These are phyloP conservation scores for Sorex araneus DNA, from an alignment of 2,113 vertebrate genomes.

Conservation along the genomic window DNA sequence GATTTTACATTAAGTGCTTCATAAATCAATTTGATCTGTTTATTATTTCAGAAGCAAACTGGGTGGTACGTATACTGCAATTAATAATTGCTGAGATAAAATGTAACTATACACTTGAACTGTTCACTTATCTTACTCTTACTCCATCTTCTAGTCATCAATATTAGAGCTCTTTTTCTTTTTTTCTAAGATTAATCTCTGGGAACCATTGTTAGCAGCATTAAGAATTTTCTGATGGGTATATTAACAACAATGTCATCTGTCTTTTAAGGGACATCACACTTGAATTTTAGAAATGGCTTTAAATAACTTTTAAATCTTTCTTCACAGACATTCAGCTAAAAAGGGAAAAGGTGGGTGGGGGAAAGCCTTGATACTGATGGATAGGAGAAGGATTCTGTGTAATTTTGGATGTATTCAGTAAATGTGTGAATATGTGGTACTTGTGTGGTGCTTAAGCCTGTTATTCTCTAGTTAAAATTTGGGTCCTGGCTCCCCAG, in stretches of 20 bases:
- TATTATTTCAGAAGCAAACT: constrained; percentile 18
- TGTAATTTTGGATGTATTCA: not conserved
- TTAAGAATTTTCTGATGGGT: not conserved
- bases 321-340: constrained; percentile 36
- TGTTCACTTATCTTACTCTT: constrained; percentile 51
- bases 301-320: constrained; percentile 52
- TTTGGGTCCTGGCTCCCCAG: constrained; percentile 31
- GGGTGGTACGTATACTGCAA: constrained; percentile 8
- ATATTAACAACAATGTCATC: not conserved
- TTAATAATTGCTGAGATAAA: constrained; percentile 59
- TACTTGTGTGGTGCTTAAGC: not conserved
- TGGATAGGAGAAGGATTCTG: not conserved
- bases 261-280: constrained; percentile 27
- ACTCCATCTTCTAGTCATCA: not conserved
- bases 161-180: constrained; percentile 25
- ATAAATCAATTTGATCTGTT: constrained; percentile 44
- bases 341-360: not conserved
- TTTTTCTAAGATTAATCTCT: constrained; percentile 39
- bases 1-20: constrained; percentile 32
- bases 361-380: not conserved
- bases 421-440: not conserved
- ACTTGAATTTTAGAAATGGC: constrained; percentile 17
- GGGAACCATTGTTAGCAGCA: not conserved
- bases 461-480: not conserved
- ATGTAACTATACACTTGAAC: constrained; percentile 46